phyloP scores from a whole-genome alignment of 2,888 invertebrate genomes.

The Ophioninae sp. region DNA sequence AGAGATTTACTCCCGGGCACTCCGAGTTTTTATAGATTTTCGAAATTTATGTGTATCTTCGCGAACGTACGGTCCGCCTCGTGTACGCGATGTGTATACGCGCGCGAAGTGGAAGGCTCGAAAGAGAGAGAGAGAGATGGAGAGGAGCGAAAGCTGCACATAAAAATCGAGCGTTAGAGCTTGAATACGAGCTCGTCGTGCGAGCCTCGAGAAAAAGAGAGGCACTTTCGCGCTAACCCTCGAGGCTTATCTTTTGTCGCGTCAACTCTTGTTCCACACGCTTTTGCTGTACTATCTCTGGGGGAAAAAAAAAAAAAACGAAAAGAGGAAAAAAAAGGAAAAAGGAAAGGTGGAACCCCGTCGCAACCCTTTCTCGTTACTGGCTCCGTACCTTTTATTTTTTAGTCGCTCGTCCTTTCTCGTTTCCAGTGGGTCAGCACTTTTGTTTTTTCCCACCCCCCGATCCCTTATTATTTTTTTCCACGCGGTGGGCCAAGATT shows the following conservation, averaged over 20 bases:
- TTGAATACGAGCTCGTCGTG: slow-evolving; percentile 13
- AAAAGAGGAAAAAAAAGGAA: too few relatives aligned
- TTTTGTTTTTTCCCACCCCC: slow-evolving; percentile 41
- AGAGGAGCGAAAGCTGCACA: slow-evolving; percentile 1
- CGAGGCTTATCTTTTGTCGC: slow-evolving; percentile 58
- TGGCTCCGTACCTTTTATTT: slow-evolving; percentile 24
- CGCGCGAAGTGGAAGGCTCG: not conserved
- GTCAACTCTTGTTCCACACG: slow-evolving; percentile 51
- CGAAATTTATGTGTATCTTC: too few relatives aligned
- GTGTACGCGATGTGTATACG: too few relatives aligned
- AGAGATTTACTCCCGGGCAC: too few relatives aligned
- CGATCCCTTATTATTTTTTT: slow-evolving; percentile 15
- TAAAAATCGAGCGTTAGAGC: slow-evolving; percentile 34
- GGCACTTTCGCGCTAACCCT: slow-evolving; percentile 47
- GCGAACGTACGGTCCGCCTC: too few relatives aligned
- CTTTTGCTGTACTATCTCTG: slow-evolving; percentile 46
- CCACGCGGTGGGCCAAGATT: not conserved
- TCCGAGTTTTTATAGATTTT: not conserved
- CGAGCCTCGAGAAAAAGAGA: slow-evolving; percentile 9
- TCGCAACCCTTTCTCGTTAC: slow-evolving; percentile 42
- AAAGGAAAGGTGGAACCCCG: too few relatives aligned
- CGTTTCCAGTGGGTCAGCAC: slow-evolving; percentile 58
- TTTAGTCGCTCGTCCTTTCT: slow-evolving; percentile 32
- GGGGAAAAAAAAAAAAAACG: slow-evolving; percentile 22
- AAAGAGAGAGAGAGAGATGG: too few relatives aligned